Base-by-base conservation (phyloP, 2,797 vertebrate genomes). In the Chiloscyllium punctatum region DNA sequence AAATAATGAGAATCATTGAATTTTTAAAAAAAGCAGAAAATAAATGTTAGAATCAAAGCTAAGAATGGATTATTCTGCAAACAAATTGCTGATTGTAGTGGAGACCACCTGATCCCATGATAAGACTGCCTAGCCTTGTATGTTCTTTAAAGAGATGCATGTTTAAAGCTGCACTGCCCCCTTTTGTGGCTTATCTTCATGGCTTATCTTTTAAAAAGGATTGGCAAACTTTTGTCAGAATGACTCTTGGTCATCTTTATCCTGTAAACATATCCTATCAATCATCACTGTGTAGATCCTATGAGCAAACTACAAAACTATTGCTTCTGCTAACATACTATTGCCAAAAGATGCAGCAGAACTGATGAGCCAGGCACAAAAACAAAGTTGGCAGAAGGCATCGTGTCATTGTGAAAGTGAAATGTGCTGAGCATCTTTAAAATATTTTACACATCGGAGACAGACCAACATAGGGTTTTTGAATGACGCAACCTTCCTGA, bases 131-230 rank as follows among this genome's bases (percentile, higher is more conserved):
- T 7, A 57, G 53, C 30, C 87, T 62, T 90, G 33, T 66, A 87
- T n/a, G 53, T 62, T 62, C 53, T 62, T 33, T 30, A 66, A 62
- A 57, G 87, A 66, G 87, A 90, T 18, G 87, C 87, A 62, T 62
- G 57, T 62, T 90, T 62, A 90, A 90, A 90, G 87, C 87, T 66
- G 5, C 87, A 90, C 87, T 90, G 87, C 87, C 87, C 87, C 57
- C 57, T 90, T 90, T 90, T 66, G 87, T 62, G 57, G 57, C 53
- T 66, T 90, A 90, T n/a, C 53, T n/a, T n/a, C 57, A 16, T 15
- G 15, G 87, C 48, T 57, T 88, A 30, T 51, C 25, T 30, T n/a
- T 62, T 30, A 33, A 33, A 30, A n/a, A 30, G 30, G 87, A 90
- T 57, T 57, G 30, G 30, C 51, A 66, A 90, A 33, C 27, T n/a